These are phyloP conservation scores for Rhynchonycteris naso DNA, from an alignment of 2,797 vertebrate genomes.

Conservation along the genomic window DNA sequence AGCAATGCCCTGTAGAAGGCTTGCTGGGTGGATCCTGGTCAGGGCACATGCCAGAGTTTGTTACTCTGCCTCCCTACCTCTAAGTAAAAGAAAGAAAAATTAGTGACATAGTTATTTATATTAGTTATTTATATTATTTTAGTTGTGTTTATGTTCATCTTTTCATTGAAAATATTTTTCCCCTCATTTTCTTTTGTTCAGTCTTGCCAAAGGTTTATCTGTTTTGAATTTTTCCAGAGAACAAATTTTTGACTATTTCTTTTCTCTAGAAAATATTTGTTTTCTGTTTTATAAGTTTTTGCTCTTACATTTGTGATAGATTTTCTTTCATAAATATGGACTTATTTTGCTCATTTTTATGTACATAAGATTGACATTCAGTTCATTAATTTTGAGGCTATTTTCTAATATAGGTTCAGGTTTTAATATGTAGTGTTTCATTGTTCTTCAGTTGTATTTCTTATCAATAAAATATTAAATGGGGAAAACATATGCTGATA, in stretches of 20 bases:
- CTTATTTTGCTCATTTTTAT: constrained; percentile 23
- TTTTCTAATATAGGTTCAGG: not conserved
- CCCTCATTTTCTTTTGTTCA: not conserved
- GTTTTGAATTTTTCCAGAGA: constrained; percentile 29
- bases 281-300: not conserved
- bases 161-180: not conserved
- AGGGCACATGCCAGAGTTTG: too few species aligned
- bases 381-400: not conserved
- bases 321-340: constrained; percentile 21
- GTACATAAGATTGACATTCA: not conserved
- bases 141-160: not conserved
- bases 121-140: not conserved
- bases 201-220: not conserved
- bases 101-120: not conserved
- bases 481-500: not conserved
- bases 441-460: constrained; percentile 38
- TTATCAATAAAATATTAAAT: constrained; percentile 36
- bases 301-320: not conserved
- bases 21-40: too few species aligned
- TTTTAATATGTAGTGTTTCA: constrained; percentile 26
- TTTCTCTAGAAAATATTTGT: not conserved
- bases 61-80: too few species aligned
- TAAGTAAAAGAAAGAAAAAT: not conserved
- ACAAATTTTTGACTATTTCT: not conserved
- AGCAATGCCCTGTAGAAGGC: too few species aligned